phyloP scores from a whole-genome alignment of 2,888 invertebrate species.

The Diarsia mendica region DNA sequence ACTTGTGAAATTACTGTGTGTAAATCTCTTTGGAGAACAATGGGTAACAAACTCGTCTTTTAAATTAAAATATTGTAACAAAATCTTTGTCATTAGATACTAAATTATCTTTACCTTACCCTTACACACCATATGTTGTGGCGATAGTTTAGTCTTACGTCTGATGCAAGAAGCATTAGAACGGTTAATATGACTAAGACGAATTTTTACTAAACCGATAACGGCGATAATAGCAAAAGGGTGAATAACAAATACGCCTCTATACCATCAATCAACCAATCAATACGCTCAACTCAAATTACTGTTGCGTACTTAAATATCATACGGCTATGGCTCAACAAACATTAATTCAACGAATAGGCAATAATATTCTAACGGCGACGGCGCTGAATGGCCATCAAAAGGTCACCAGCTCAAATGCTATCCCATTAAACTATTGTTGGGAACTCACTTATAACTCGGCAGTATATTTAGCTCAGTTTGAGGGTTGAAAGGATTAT shows the following conservation, averaged over 20 bases:
- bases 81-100: no score
- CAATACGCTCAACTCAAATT: neutral
- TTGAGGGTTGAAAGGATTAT: constrained; percentile 34
- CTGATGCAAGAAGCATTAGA: neutral
- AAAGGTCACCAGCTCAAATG: constrained; percentile 45
- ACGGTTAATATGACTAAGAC: neutral
- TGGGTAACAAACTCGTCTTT: no score
- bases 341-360: constrained; percentile 23
- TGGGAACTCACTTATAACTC: constrained; percentile 17
- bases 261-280: neutral
- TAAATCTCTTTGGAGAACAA: no score
- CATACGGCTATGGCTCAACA: neutral
- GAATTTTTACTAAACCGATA: neutral
- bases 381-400: constrained; percentile 25
- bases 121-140: no score
- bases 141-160: no score
- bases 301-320: constrained; percentile 23
- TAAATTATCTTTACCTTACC: no score
- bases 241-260: neutral
- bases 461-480: constrained; percentile 18
- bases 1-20: no score
- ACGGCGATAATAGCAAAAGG: neutral
- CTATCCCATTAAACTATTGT: constrained; percentile 45
- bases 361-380: constrained; percentile 27
- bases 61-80: no score